These are phyloP conservation scores for Seladonia tumulorum DNA, from an alignment of 2,888 invertebrate genomes.

Conservation along the genomic window DNA sequence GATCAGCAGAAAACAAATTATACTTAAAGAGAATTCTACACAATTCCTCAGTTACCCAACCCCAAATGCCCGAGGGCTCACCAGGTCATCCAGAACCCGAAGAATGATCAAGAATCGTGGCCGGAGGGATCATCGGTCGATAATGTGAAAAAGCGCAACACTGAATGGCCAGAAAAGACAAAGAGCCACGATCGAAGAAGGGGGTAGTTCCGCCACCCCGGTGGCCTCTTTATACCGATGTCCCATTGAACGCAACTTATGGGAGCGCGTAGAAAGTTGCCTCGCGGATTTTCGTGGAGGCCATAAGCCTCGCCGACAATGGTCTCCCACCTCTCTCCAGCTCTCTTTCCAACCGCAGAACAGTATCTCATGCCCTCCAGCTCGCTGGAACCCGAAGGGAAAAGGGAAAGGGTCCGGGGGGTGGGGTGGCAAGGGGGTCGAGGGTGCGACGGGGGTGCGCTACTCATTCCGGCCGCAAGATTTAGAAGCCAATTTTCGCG, in stretches of 20 bases:
- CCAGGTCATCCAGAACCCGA: background rate
- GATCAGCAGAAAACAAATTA: too few relatives aligned
- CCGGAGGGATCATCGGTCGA: background rate
- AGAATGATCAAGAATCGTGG: background rate
- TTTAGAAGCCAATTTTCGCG: slow-evolving; percentile 83
- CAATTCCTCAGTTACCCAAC: too few relatives aligned
- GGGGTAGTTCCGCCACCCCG: slow-evolving; percentile 59
- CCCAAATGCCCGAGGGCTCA: background rate
- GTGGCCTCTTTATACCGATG: slow-evolving; percentile 79
- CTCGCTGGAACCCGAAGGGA: slow-evolving; percentile 57
- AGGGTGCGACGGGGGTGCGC: slow-evolving; percentile 60
- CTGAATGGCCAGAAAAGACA: slow-evolving; percentile 50
- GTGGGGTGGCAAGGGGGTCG: slow-evolving; percentile 21
- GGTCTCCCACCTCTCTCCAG: slow-evolving; percentile 58
- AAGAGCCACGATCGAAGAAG: slow-evolving; percentile 50
- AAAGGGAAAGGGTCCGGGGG: slow-evolving; percentile 55
- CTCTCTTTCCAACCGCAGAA: slow-evolving; percentile 60
- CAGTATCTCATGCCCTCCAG: slow-evolving; percentile 78
- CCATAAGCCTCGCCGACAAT: slow-evolving; percentile 78
- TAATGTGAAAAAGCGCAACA: slow-evolving; percentile 39
- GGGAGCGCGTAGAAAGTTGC: slow-evolving; percentile 79
- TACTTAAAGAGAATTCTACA: too few relatives aligned
- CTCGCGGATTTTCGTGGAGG: slow-evolving; percentile 75
- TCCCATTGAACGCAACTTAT: slow-evolving; percentile 81
- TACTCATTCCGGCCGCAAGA: slow-evolving; percentile 79